These are phyloP conservation scores for Synchiropus splendidus DNA, from an alignment of 2,113 vertebrate species.

Conservation along the genomic window DNA sequence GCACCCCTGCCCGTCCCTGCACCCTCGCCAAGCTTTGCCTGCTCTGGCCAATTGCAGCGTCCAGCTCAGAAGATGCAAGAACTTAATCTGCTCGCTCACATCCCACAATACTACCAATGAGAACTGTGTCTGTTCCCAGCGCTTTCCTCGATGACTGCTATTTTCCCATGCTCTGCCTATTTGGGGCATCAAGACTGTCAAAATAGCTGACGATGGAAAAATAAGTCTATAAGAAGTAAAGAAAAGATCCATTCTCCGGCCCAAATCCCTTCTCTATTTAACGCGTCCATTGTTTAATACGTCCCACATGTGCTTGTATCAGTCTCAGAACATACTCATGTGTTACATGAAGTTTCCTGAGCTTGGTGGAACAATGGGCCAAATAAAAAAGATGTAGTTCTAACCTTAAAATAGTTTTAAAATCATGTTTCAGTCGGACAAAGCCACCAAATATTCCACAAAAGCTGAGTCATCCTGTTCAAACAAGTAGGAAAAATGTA, in stretches of 20 bases:
- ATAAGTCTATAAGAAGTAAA: slow-evolving; percentile 20
- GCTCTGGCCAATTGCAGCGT: slow-evolving; percentile 32
- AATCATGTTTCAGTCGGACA: too few species aligned
- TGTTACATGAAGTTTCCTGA: slow-evolving; percentile 37
- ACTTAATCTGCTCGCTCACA: slow-evolving; percentile 29
- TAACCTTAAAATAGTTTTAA: too few species aligned
- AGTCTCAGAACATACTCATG: slow-evolving; percentile 6
- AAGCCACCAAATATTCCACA: too few species aligned
- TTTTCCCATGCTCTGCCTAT: slow-evolving; percentile 58
- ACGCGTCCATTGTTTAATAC: slow-evolving; percentile 2
- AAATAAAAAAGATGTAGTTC: slow-evolving; percentile 21
- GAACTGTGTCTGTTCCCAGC: slow-evolving; percentile 50
- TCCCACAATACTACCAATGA: slow-evolving; percentile 51
- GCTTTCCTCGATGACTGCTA: slow-evolving; percentile 43
- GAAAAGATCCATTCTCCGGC: slow-evolving; percentile 10
- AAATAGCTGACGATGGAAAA: slow-evolving; percentile 27
- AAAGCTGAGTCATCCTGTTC: too few species aligned
- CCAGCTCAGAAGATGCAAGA: slow-evolving; percentile 26
- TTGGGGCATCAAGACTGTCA: slow-evolving; percentile 44
- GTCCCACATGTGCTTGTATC: slow-evolving; percentile 11
- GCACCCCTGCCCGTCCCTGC: slow-evolving; percentile 1
- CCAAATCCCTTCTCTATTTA: slow-evolving; percentile 3
- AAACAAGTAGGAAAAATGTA: too few species aligned
- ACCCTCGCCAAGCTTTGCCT: slow-evolving; percentile 3
- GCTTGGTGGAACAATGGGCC: slow-evolving; percentile 38